Evolutionary conservation across 2,113 vertebrate species (phyloP), one percentile per base, ranked within the genome.

Genomic region (Scopus umbretta): DNA sequence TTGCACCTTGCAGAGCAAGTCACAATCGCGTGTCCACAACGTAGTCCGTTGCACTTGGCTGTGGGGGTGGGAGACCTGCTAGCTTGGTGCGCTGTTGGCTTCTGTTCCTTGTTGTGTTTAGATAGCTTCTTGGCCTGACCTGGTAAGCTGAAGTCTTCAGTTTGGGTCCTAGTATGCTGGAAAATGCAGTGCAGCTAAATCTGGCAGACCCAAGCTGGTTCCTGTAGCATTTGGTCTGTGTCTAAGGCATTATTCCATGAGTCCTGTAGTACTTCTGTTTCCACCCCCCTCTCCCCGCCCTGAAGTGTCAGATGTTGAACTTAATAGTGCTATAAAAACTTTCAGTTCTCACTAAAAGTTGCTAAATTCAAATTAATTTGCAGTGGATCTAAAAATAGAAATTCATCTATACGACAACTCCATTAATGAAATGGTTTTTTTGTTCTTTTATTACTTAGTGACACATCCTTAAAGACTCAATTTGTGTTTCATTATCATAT

Each of bases 21-120:
- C 53, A n/a, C 30, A 3, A 53, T 59, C 11, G 2, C 2, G 9
- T 19, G 36, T 58, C 50, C 18, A 25, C 38, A 25, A 6, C 7
- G 2, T 27, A 5, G 21, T 52, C 25, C 1, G 1, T 32, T 71
- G 52, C 22, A 5, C 30, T 61, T 1, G 3, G n/a, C 22, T n/a
- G 27, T 30, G 40, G 58, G 16, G 3, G 14, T 27, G 32, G 34
- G 53, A 83, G 16, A 40, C 47, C 47, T 50, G 40, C 19, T 67
- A 25, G 7, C 19, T 59, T 25, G 43, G 38, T 90, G 40, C 18
- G 3, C 22, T 34, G 15, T 22, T 55, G 40, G 26, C 23, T 67
- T 66, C 30, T 82, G 40, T 61, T 32, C 72, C 50, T 42, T 66
- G 7, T 13, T 36, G 14, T 30, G 32, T 91, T 72, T 38, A 30